phyloP scores from a whole-genome alignment of 2,113 vertebrate genomes.

The Oncorhynchus tshawytscha region DNA sequence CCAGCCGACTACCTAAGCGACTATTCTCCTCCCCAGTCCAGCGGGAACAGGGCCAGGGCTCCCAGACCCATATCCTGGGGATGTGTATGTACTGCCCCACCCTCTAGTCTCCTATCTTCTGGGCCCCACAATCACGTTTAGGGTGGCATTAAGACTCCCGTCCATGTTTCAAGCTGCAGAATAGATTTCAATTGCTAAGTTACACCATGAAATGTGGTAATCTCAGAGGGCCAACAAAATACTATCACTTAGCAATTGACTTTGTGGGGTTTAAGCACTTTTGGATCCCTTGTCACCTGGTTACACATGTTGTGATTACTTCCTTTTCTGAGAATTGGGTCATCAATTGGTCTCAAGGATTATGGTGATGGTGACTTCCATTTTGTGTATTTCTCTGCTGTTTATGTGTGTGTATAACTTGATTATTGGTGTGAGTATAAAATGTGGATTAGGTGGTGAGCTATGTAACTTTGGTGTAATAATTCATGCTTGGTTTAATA shows the following conservation, averaged over 20 bases:
- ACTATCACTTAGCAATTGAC: background rate
- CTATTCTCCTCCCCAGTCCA: slow-evolving; percentile 63
- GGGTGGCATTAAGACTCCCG: slow-evolving; percentile 18
- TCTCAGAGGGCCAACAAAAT: no score
- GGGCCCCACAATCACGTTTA: slow-evolving; percentile 39
- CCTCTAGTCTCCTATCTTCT: slow-evolving; percentile 15
- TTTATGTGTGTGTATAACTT: background rate
- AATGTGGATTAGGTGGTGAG: background rate
- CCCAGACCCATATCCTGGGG: slow-evolving; percentile 93
- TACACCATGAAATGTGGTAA: slow-evolving; percentile 6
- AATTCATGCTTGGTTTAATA: slow-evolving; percentile 1
- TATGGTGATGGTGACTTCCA: slow-evolving; percentile 20
- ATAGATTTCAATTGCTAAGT: slow-evolving; percentile 39
- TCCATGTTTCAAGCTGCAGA: slow-evolving; percentile 7
- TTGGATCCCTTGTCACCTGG: background rate
- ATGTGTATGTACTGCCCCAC: slow-evolving; percentile 84
- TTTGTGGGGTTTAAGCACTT: background rate
- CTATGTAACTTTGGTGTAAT: background rate
- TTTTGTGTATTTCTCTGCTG: background rate
- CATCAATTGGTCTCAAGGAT: background rate
- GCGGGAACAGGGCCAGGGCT: slow-evolving; percentile 75
- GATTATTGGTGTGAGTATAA: slow-evolving; percentile 35
- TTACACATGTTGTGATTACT: background rate
- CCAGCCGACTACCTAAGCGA: slow-evolving; percentile 82
- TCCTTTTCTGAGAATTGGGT: background rate